Conservation (phyloP, 2,888 invertebrate genomes). For the Stictocephala bisonia region DNA sequence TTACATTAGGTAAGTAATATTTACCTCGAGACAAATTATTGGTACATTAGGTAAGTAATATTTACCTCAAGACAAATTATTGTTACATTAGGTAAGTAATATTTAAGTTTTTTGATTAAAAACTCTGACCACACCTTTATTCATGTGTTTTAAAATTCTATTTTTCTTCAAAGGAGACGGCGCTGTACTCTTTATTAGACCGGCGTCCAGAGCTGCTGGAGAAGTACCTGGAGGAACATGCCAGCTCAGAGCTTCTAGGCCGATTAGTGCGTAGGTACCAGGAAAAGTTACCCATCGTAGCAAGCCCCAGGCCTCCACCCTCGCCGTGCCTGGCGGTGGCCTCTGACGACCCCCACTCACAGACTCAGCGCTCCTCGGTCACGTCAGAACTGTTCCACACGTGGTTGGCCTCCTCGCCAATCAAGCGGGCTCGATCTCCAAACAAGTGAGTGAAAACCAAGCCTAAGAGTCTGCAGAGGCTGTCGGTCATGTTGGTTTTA, state of each 20-base stretch:
- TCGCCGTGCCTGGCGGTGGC: conserved; percentile 63
- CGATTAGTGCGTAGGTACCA: conserved; percentile 61
- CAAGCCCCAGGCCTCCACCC: conserved; percentile 56
- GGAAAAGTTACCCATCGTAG: conserved; percentile 7
- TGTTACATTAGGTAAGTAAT: too few relatives aligned
- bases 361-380: conserved; percentile 74
- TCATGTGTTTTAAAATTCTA: too few relatives aligned
- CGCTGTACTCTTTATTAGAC: conserved; percentile 52
- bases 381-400: conserved; percentile 87
- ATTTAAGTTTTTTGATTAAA: too few relatives aligned
- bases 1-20: too few relatives aligned
- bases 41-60: too few relatives aligned
- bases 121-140: too few relatives aligned
- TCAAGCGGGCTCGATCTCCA: conserved; percentile 69
- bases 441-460: conserved; percentile 55
- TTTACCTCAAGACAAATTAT: too few relatives aligned
- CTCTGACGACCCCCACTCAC: conserved; percentile 65
- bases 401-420: conserved; percentile 84
- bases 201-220: conserved; percentile 68
- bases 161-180: too few relatives aligned
- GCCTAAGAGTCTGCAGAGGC: too few relatives aligned
- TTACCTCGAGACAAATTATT: too few relatives aligned
- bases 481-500: too few relatives aligned
- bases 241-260: conserved; percentile 72
- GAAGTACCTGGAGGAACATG: conserved; percentile 81